These are phyloP conservation scores for Pseudochromis fuscus DNA, from an alignment of 2,797 vertebrate genomes.

Conservation along the genomic window DNA sequence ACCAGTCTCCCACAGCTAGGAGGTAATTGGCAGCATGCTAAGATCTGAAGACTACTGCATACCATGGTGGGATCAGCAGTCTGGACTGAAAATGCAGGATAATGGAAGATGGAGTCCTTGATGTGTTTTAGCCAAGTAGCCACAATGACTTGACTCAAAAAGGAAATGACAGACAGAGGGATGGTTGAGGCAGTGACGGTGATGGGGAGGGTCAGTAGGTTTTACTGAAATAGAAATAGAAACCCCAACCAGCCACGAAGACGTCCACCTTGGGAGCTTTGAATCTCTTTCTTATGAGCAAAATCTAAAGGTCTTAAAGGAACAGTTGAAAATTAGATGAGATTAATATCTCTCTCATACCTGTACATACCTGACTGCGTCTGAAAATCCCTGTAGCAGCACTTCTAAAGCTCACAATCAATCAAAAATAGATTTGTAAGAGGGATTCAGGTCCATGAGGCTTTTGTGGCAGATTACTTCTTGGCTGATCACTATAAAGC, in stretches of 20 bases:
- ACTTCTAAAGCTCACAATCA: neutral
- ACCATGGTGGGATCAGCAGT: constrained; percentile 57
- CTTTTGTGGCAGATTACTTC: neutral
- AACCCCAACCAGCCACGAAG: constrained; percentile 31
- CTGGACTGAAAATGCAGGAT: constrained; percentile 57
- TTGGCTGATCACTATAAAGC: neutral
- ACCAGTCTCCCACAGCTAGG: constrained; percentile 44
- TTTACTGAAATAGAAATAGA: constrained; percentile 51
- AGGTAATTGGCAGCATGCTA: constrained; percentile 62
- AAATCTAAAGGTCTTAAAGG: constrained; percentile 6
- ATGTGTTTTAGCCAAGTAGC: constrained; percentile 66
- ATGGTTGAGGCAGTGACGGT: constrained; percentile 54
- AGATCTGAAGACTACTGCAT: constrained; percentile 58
- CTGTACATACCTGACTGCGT: neutral
- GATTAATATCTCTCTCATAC: neutral
- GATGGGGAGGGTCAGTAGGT: constrained; percentile 43
- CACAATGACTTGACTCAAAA: constrained; percentile 65
- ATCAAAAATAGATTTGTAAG: neutral
- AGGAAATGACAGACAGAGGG: constrained; percentile 74
- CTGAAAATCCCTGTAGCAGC: neutral
- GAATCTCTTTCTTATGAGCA: constrained; percentile 5
- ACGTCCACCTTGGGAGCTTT: constrained; percentile 21
- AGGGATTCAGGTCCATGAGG: neutral
- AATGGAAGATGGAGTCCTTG: constrained; percentile 67
- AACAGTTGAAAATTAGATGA: constrained; percentile 1